Evolutionary conservation across 1,140 invertebrate species (phyloP).

Genomic region (Dinothrombium tinctorium): DNA sequence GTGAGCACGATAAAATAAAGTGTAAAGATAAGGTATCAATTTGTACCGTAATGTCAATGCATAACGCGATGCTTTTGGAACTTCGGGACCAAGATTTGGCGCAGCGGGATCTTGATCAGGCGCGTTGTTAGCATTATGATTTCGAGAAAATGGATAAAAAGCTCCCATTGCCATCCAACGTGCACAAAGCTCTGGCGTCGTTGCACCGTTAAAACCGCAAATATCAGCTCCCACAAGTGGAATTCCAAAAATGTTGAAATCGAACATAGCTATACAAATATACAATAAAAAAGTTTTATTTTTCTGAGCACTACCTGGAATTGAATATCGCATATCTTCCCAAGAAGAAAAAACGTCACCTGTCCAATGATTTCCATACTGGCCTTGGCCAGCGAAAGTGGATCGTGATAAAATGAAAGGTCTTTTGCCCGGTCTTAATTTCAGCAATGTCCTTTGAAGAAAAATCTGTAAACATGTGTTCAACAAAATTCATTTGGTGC

Average conservation of each 20-base stretch:
- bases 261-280: constrained; percentile 31
- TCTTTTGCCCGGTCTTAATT: constrained; percentile 25
- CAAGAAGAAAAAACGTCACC: constrained; percentile 26
- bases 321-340: constrained; percentile 24
- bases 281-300: neutral
- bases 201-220: constrained; percentile 21
- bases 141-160: constrained; percentile 41
- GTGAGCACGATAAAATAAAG: constrained; percentile 17
- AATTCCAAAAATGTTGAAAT: constrained; percentile 54
- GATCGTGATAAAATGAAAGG: constrained; percentile 62
- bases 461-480: neutral
- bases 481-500: neutral
- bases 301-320: constrained; percentile 21
- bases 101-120: constrained; percentile 23
- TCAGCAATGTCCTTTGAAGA: too few relatives aligned
- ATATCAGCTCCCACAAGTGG: constrained; percentile 23
- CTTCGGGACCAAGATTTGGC: constrained; percentile 35
- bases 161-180: constrained; percentile 33
- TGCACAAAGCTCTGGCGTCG: constrained; percentile 33
- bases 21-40: constrained; percentile 46
- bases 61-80: constrained; percentile 34
- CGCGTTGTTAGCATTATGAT: constrained; percentile 48
- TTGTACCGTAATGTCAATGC: constrained; percentile 41
- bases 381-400: constrained; percentile 50
- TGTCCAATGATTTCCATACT: constrained; percentile 69